Conservation (phyloP, 1,140 invertebrate genomes). For the Panagrolaimus sp. region DNA sequence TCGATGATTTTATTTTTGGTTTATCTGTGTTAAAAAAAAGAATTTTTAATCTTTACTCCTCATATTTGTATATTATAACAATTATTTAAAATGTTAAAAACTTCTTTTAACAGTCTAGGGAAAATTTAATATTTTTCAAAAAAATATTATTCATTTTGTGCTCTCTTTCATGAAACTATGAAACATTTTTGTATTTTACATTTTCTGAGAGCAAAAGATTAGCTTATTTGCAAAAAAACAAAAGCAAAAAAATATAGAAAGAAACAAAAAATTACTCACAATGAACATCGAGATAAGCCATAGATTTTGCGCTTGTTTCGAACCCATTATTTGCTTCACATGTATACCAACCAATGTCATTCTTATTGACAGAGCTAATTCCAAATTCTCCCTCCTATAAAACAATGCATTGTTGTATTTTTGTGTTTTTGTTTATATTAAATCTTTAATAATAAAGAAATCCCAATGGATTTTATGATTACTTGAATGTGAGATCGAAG, state of each 20-base stretch:
- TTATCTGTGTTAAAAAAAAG: slow-evolving; percentile 38
- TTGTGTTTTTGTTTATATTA: slow-evolving; percentile 22
- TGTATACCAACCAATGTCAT: slow-evolving; percentile 45
- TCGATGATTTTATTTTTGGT: slow-evolving; percentile 38
- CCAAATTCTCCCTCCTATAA: slow-evolving; percentile 53
- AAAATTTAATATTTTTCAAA: neutral
- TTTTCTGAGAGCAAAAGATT: slow-evolving; percentile 3
- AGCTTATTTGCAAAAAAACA: neutral
- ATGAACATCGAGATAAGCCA: slow-evolving; percentile 48
- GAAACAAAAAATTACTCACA: slow-evolving; percentile 33
- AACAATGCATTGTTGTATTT: slow-evolving; percentile 15
- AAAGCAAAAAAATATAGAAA: neutral
- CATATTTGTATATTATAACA: neutral
- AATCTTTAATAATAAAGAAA: neutral
- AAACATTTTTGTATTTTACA: neutral
- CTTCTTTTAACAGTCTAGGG: neutral
- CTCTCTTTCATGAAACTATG: neutral
- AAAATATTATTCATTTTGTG: neutral
- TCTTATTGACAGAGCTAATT: slow-evolving; percentile 35
- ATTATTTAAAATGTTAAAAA: neutral
- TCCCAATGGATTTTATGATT: neutral
- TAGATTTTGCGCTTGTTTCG: slow-evolving; percentile 25
- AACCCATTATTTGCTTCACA: slow-evolving; percentile 43
- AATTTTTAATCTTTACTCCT: neutral
- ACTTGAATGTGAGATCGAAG: slow-evolving; percentile 37